Evolutionary conservation across 92 coral and sea anemone species (phyloP).

Genomic region (Metridium senile): DNA sequence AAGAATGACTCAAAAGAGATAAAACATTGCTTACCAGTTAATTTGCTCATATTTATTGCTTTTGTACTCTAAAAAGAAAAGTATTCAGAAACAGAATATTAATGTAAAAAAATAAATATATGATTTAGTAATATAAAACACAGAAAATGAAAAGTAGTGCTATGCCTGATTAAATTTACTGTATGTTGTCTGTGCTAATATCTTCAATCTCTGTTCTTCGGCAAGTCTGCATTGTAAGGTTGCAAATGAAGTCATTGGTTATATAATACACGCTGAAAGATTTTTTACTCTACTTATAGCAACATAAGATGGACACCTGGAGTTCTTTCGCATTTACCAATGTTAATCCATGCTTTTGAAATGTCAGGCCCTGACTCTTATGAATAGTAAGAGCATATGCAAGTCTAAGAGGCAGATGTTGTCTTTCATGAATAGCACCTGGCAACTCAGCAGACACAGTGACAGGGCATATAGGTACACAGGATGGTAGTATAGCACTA

Average conservation of each 20-base stretch:
- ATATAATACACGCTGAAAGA: constrained; percentile 9
- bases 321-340: constrained; percentile 46
- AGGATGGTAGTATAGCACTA: constrained; percentile 19
- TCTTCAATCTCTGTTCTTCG: constrained; percentile 27
- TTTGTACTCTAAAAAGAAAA: too few species aligned
- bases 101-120: too few species aligned
- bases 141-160: too few species aligned
- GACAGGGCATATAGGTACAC: constrained; percentile 54
- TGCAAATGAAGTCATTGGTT: constrained; percentile 27
- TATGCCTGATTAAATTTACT: too few species aligned
- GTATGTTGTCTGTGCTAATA: constrained; percentile 28
- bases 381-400: constrained; percentile 55
- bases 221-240: constrained; percentile 19
- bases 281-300: constrained; percentile 30
- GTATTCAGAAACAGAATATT: too few species aligned
- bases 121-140: too few species aligned
- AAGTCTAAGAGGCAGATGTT: constrained; percentile 36
- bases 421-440: constrained; percentile 35
- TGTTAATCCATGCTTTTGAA: constrained; percentile 41
- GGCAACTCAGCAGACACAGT: constrained; percentile 23
- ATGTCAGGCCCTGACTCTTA: constrained; percentile 46
- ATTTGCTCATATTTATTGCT: too few species aligned
- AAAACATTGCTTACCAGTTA: too few species aligned
- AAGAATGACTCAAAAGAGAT: too few species aligned
- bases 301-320: constrained; percentile 29